Evolutionary conservation across 2,797 vertebrate species (phyloP).

Genomic region (Valencia hispanica): DNA sequence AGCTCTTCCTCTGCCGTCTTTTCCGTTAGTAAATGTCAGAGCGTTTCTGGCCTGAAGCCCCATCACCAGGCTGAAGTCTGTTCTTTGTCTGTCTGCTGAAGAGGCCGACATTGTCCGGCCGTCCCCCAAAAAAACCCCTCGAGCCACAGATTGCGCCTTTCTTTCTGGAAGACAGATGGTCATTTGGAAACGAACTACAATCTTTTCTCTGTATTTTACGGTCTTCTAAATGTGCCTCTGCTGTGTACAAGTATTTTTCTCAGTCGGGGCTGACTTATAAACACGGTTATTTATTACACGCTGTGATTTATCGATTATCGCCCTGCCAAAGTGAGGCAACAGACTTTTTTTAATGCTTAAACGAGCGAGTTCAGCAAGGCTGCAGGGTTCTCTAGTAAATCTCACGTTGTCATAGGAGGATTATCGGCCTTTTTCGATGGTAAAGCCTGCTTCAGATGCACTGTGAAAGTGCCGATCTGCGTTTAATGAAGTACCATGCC

Average conservation of each 20-base stretch:
- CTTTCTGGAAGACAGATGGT: conserved; percentile 51
- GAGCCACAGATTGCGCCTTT: conserved; percentile 59
- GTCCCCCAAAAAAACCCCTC: conserved; percentile 41
- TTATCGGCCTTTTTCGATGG: conserved; percentile 27
- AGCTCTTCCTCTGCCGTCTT: conserved; percentile 27
- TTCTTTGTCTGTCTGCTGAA: conserved; percentile 69
- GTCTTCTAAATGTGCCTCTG: conserved; percentile 10
- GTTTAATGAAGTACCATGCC: conserved; percentile 28
- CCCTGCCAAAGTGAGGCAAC: background rate
- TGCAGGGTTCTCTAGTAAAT: conserved; percentile 21
- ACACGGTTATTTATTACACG: conserved; percentile 16
- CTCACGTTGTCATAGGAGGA: conserved; percentile 17
- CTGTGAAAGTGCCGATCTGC: conserved; percentile 19
- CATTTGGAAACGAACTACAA: conserved; percentile 43
- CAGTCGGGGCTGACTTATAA: background rate
- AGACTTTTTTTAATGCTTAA: conserved; percentile 14
- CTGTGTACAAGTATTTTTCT: conserved; percentile 9
- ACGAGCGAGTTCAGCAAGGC: conserved; percentile 21
- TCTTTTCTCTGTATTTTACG: conserved; percentile 47
- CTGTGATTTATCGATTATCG: conserved; percentile 28
- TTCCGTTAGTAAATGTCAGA: conserved; percentile 74
- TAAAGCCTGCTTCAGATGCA: conserved; percentile 21
- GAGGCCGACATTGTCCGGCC: conserved; percentile 53
- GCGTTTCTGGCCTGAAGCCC: conserved; percentile 53
- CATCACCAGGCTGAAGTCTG: conserved; percentile 63